Evolutionary conservation across 2,888 invertebrate species (phyloP).

Genomic region (Apeira syringaria): DNA sequence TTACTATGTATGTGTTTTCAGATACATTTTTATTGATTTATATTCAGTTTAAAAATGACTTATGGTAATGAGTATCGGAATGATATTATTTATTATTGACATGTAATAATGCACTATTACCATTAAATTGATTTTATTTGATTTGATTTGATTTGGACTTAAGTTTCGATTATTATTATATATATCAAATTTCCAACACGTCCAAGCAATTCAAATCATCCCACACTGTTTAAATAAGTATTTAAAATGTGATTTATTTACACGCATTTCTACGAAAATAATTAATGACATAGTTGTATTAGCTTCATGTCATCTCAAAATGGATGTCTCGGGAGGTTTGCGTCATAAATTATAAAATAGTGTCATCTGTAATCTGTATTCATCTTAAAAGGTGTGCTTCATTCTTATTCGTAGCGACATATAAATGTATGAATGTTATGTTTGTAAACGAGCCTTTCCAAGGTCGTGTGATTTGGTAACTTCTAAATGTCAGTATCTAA

Average conservation of each 20-base stretch:
- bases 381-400: neutral
- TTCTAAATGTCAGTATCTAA: too few species aligned
- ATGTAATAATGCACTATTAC: too few species aligned
- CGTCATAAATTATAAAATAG: constrained; percentile 20
- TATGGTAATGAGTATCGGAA: too few species aligned
- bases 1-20: too few species aligned
- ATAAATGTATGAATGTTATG: neutral
- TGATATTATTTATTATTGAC: too few species aligned
- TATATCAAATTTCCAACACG: constrained; percentile 1
- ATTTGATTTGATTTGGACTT: too few species aligned
- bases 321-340: constrained; percentile 6
- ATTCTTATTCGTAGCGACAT: constrained; percentile 6
- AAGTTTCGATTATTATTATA: neutral
- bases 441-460: constrained; percentile 5
- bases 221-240: constrained; percentile 14
- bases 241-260: constrained; percentile 18
- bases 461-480: constrained; percentile 2
- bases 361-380: constrained; percentile 18
- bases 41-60: too few species aligned
- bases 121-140: neutral
- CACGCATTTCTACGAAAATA: constrained; percentile 19
- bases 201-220: constrained; percentile 5
- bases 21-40: too few species aligned
- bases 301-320: constrained; percentile 17
- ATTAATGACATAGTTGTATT: constrained; percentile 23